Percentiles rank a stretch among this genome's conserved stretches.
phyloP scores from a whole-genome alignment of 2,888 invertebrate genomes.

The Lordiphosa fenestrarum region DNA sequence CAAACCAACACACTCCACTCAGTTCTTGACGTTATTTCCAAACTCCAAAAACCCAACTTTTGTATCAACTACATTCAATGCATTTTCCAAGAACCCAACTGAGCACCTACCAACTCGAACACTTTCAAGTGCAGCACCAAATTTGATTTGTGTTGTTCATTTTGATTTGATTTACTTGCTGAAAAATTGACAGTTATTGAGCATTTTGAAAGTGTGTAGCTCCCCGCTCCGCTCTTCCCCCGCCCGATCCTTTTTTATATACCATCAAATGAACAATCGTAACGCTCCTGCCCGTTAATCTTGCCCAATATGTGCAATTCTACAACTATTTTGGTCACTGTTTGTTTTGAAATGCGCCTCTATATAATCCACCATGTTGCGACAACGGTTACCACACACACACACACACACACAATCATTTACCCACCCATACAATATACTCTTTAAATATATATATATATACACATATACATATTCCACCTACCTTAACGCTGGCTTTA shows the following conservation, averaged over 20 bases:
- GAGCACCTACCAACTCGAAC: constrained; percentile 24
- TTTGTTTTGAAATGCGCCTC: constrained; percentile 65
- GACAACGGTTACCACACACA: constrained; percentile 25
- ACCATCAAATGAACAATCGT: constrained; percentile 25
- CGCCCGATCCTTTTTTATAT: constrained; percentile 10
- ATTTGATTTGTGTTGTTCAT: constrained; percentile 6
- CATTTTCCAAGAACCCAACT: constrained; percentile 24
- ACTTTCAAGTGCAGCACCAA: constrained; percentile 27
- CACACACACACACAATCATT: too few relatives aligned
- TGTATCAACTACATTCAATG: constrained; percentile 53
- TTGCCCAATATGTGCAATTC: constrained; percentile 55
- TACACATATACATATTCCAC: constrained; percentile 18
- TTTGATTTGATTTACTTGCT: constrained; percentile 24
- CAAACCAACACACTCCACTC: constrained; percentile 33
- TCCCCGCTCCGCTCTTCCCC: constrained; percentile 12
- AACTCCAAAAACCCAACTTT: constrained; percentile 37
- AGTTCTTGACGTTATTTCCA: constrained; percentile 47
- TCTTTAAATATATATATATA: constrained; percentile 31
- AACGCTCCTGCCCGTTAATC: constrained; percentile 43
- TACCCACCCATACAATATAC: constrained; percentile 29
- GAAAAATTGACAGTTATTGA: constrained; percentile 27
- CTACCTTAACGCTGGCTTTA: constrained; percentile 59
- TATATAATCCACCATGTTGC: constrained; percentile 41
- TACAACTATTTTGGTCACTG: constrained; percentile 46
- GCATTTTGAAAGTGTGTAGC: constrained; percentile 39